These are phyloP conservation scores for Psittacula derbiana DNA, from an alignment of 2,797 vertebrate genomes.

Conservation along the genomic window DNA sequence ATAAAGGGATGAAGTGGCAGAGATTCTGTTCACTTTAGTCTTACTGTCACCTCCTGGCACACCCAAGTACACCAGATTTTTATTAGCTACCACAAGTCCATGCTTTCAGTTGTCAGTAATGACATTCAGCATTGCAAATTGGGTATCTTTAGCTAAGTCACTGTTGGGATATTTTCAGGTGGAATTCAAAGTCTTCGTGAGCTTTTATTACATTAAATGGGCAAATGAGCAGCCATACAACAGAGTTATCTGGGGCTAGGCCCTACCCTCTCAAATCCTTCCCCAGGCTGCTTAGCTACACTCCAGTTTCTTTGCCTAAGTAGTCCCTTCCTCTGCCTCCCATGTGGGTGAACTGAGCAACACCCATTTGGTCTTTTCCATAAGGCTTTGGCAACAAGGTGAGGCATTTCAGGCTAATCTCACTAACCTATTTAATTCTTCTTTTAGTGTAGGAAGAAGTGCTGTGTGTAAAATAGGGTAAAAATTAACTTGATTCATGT, in stretches of 20 bases:
- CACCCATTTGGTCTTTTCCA: neutral
- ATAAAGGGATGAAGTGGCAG: accelerated
- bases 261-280: neutral
- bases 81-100: accelerated
- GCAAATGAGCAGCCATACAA: neutral
- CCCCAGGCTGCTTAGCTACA: neutral
- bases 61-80: accelerated
- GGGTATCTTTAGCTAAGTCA: neutral
- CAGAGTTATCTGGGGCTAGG: neutral
- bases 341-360: neutral
- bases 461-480: neutral
- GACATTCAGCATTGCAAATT: neutral
- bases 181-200: neutral
- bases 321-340: neutral
- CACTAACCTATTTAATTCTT: neutral
- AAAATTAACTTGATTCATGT: neutral
- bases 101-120: accelerated
- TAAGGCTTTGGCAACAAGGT: neutral
- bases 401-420: neutral
- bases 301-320: neutral
- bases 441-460: neutral
- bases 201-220: neutral
- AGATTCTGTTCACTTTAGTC: neutral
- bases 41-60: slow-evolving; percentile 34
- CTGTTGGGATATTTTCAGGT: neutral